Evolutionary conservation across 2,113 vertebrate genomes (phyloP).

Genomic region (Plectropomus leopardus): DNA sequence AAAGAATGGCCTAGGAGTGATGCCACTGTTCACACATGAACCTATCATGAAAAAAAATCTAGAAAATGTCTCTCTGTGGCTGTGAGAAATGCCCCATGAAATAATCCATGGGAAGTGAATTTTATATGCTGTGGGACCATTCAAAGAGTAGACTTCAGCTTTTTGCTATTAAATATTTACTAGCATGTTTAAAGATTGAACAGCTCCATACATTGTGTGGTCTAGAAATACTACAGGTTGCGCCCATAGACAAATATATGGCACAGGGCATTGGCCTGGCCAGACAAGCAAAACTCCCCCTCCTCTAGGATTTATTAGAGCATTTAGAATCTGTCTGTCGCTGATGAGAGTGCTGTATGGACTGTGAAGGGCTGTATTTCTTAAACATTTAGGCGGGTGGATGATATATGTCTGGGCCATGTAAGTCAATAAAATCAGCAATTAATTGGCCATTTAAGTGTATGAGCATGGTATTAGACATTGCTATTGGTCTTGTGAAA

Average conservation of each 20-base stretch:
- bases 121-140: constrained; percentile 14
- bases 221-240: constrained; percentile 1
- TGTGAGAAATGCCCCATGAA: neutral
- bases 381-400: neutral
- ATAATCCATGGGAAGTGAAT: constrained; percentile 20
- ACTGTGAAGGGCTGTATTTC: neutral
- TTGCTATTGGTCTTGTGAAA: neutral
- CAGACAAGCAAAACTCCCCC: neutral
- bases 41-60: neutral
- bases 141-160: neutral
- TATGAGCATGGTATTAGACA: neutral
- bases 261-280: constrained; percentile 1
- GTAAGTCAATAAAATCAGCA: neutral
- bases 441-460: neutral
- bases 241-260: constrained; percentile 6
- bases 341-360: neutral
- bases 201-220: neutral
- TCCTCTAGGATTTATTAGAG: constrained; percentile 9
- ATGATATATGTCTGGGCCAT: neutral
- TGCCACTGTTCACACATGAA: neutral
- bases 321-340: neutral
- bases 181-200: constrained; percentile 33
- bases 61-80: neutral
- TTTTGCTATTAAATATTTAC: constrained; percentile 37
- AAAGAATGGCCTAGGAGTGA: neutral